Percentiles rank a stretch among this genome's conserved stretches.
Conservation (phyloP, 2,113 vertebrate genomes). For the Leptodactylus fuscus region DNA sequence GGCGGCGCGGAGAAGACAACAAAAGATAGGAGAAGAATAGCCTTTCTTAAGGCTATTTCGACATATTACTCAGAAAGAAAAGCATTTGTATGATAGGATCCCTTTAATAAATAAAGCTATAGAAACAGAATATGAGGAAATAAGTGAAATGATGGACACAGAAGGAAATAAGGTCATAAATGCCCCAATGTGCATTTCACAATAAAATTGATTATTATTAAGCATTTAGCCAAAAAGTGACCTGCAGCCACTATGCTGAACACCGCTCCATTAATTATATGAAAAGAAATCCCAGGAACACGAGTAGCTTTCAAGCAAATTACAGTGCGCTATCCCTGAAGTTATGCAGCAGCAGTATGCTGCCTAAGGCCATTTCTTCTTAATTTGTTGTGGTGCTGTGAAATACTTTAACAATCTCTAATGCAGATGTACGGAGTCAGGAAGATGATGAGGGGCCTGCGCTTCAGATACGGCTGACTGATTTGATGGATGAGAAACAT, state of each 20-base stretch:
- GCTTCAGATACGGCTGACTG: not conserved
- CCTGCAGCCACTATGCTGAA: not conserved
- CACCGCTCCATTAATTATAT: not conserved
- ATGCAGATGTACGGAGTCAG: not conserved
- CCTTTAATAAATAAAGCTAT: not conserved
- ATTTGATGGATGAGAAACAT: constrained; percentile 49
- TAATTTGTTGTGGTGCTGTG: constrained; percentile 1
- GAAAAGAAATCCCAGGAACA: not conserved
- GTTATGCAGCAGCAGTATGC: not conserved
- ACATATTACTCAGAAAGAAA: no score
- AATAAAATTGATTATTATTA: not conserved
- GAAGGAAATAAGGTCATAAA: not conserved
- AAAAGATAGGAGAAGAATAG: no score
- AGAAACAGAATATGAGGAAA: not conserved
- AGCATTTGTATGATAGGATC: no score
- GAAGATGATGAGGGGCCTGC: constrained; percentile 8
- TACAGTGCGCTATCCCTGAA: not conserved
- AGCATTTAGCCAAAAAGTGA: not conserved
- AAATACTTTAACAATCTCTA: constrained; percentile 14
- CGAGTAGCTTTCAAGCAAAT: not conserved
- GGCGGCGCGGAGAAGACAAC: no score
- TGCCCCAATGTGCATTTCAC: not conserved
- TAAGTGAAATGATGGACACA: not conserved
- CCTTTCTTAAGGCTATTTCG: no score
- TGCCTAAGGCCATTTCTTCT: not conserved